Evolutionary conservation across 2,797 vertebrate species (phyloP), one percentile per base, ranked within the genome.

Genomic region (Mareca penelope): DNA sequence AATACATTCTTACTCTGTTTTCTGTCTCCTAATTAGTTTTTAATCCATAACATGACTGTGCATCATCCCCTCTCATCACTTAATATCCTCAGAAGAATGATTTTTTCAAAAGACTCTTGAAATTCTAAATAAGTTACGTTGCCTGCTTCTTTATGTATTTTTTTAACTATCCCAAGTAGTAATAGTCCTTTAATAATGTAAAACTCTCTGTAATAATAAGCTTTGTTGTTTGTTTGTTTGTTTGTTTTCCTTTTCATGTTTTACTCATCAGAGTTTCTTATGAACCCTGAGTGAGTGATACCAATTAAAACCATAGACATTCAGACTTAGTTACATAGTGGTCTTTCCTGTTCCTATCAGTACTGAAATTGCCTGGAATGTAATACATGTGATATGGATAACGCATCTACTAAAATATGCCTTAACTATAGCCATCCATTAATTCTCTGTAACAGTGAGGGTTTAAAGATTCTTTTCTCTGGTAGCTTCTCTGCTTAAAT

Each of bases 11-110:
- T 72, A 21, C 59, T 88, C 82, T 93, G 16, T 88, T 75, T 80
- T 90, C 85, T 61, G 3, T 81, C 55, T 95, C 63, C 40, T 93
- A 93, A 96, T 93, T 93, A 96, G 89, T 52, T 96, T 94, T 95
- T 94, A 88, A 93, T 93, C 89, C 82, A 84, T 76, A 73, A 61
- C 76, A 95, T 94, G 95, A 84, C 88, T 94, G 59, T 69, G 88
- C 85, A 95, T 95, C 88, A 84, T 80, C 29, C n/a, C 17, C 14
- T 83, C 65, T 92, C 65, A 88, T 94, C 91, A 73, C 53, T 91
- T 91, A 91, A 83, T 69, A 92, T 79, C 44, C 42, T 94, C 67
- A 88, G 78, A 96, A 80, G 39, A 89, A 88, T 11, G 83, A 55
- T 11, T 81, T 69, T 90, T 94, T 84, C 80, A 86, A 95, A 94